Evolutionary conservation across 2,888 invertebrate species (phyloP).

Genomic region (Watsonalla cultraria): DNA sequence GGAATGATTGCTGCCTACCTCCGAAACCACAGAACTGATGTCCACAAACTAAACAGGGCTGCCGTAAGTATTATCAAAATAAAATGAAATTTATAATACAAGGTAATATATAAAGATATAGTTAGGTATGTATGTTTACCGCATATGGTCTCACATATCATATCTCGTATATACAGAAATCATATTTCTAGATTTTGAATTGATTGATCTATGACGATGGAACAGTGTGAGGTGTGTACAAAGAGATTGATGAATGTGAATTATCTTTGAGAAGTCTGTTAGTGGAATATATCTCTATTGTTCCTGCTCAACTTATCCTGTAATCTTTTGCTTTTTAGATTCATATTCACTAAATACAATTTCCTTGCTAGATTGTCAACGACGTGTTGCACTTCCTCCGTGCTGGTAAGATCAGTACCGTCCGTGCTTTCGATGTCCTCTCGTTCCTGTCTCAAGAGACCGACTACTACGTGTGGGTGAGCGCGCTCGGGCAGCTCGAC

Average conservation of each 20-base stretch:
- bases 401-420: constrained; percentile 73
- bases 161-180: too few species aligned
- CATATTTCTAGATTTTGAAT: too few species aligned
- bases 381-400: constrained; percentile 86
- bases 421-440: constrained; percentile 80
- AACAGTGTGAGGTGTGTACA: too few species aligned
- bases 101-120: background rate
- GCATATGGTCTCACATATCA: too few species aligned
- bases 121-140: too few species aligned
- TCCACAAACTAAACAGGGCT: constrained; percentile 85
- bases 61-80: constrained; percentile 67
- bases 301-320: too few species aligned
- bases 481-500: constrained; percentile 76
- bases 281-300: too few species aligned
- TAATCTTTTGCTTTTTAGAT: too few species aligned
- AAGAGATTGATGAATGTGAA: too few species aligned
- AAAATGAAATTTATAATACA: background rate
- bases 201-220: too few species aligned
- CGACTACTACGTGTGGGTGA: constrained; percentile 88
- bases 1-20: constrained; percentile 66
- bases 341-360: background rate
- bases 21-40: constrained; percentile 50
- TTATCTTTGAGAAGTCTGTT: too few species aligned
- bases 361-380: constrained; percentile 79
- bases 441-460: constrained; percentile 83